Percentiles rank a stretch among this genome's conserved stretches.
Conservation (phyloP, 1,140 invertebrate genomes). For the Thalassaphorura encarpata region DNA sequence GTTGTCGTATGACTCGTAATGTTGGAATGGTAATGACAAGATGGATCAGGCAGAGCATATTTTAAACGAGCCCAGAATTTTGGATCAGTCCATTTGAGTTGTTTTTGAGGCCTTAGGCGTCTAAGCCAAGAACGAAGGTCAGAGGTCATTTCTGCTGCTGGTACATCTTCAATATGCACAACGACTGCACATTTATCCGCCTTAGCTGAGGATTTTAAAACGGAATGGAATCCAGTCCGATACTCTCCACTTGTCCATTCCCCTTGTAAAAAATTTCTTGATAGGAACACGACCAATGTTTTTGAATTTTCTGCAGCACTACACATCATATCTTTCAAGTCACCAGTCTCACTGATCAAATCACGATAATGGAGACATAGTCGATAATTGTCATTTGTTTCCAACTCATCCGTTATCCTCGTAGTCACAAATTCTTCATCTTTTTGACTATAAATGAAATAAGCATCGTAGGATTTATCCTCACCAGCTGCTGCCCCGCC, state of each 20-base stretch:
- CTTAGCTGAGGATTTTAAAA: conserved; percentile 50
- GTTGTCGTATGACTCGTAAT: conserved; percentile 31
- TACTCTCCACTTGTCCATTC: conserved; percentile 81
- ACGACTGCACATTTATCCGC: conserved; percentile 12
- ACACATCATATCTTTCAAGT: conserved; percentile 22
- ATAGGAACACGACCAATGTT: conserved; percentile 66
- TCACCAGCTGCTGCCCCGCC: neutral
- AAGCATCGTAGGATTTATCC: conserved; percentile 57
- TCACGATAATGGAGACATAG: conserved; percentile 65
- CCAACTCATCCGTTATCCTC: conserved; percentile 64
- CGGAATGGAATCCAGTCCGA: conserved; percentile 71
- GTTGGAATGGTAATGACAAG: conserved; percentile 26
- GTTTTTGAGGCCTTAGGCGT: conserved; percentile 8
- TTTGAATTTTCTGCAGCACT: conserved; percentile 24
- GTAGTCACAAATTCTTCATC: conserved; percentile 69
- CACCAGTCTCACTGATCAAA: conserved; percentile 23
- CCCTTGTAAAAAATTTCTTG: conserved; percentile 72
- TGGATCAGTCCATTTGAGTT: conserved; percentile 10
- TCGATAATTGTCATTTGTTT: conserved; percentile 52
- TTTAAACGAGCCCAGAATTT: conserved; percentile 25
- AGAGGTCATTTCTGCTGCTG: conserved; percentile 16
- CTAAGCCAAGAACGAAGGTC: conserved; percentile 21
- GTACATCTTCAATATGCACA: conserved; percentile 22
- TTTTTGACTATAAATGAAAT: conserved; percentile 74
- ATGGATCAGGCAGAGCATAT: conserved; percentile 25